Evolutionary conservation across 1,140 invertebrate genomes (phyloP).

Genomic region (Drosophila nasuta): DNA sequence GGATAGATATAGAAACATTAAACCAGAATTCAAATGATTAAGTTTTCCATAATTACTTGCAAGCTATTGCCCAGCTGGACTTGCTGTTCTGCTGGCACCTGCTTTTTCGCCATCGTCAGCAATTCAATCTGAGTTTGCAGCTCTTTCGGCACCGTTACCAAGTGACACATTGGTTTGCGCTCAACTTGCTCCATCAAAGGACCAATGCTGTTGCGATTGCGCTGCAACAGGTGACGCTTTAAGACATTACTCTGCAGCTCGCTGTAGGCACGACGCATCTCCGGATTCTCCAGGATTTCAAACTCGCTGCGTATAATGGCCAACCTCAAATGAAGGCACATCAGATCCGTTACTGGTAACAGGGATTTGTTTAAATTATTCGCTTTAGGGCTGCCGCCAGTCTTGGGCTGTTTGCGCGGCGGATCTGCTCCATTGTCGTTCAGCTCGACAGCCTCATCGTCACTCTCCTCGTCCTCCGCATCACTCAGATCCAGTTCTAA

Average conservation of each 20-base stretch:
- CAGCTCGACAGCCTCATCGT: conserved; percentile 63
- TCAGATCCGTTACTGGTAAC: conserved; percentile 84
- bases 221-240: conserved; percentile 45
- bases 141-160: conserved; percentile 86
- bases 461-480: conserved; percentile 73
- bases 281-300: conserved; percentile 87
- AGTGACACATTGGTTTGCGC: conserved; percentile 73
- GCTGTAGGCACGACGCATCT: conserved; percentile 85
- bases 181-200: conserved; percentile 14
- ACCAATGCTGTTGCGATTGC: conserved; percentile 48
- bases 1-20: neutral
- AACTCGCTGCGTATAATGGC: conserved; percentile 88
- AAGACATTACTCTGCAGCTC: conserved; percentile 67
- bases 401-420: conserved; percentile 39
- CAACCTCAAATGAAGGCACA: conserved; percentile 87
- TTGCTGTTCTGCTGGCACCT: conserved; percentile 38
- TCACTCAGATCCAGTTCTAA: conserved; percentile 86
- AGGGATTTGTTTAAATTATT: conserved; percentile 70
- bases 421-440: conserved; percentile 50
- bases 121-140: conserved; percentile 85
- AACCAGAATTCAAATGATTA: neutral
- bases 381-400: conserved; percentile 15
- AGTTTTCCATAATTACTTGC: conserved; percentile 47
- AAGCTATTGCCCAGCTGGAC: conserved; percentile 75
- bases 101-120: conserved; percentile 80